Evolutionary conservation across 2,888 invertebrate species (phyloP).

Genomic region (Ormyrus pomaceus): DNA sequence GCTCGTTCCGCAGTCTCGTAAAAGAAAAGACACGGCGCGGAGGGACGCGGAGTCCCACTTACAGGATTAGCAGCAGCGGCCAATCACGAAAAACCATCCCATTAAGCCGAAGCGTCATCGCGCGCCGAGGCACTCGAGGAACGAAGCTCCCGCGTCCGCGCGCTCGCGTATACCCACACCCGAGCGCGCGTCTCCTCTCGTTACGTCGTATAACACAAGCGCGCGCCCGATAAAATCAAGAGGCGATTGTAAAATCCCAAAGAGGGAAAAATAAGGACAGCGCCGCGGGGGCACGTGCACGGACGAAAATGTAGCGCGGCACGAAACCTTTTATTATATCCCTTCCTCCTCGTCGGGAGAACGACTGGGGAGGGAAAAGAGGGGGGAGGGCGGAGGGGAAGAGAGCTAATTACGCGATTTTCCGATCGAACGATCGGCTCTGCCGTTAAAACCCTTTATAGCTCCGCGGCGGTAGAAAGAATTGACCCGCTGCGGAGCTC

Average conservation of each 20-base stretch:
- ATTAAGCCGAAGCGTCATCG: too few relatives aligned
- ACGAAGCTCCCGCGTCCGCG: too few relatives aligned
- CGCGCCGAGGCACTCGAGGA: too few relatives aligned
- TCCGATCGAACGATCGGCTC: conserved; percentile 36
- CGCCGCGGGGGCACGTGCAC: background rate
- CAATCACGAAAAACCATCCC: too few relatives aligned
- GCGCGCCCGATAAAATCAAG: conserved; percentile 17
- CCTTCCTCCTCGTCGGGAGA: conserved; percentile 10
- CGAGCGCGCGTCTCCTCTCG: too few relatives aligned
- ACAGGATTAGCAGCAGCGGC: too few relatives aligned
- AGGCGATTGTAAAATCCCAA: conserved; percentile 27
- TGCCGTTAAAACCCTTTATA: conserved; percentile 41
- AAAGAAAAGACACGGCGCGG: too few relatives aligned
- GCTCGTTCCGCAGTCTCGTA: too few relatives aligned
- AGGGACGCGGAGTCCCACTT: too few relatives aligned
- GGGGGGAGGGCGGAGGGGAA: conserved; percentile 1
- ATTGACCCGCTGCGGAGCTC: conserved; percentile 23
- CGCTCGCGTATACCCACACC: too few relatives aligned
- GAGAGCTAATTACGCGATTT: conserved; percentile 49
- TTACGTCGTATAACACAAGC: background rate
- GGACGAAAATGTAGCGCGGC: conserved; percentile 4
- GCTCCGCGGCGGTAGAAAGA: conserved; percentile 12
- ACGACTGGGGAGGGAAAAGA: background rate
- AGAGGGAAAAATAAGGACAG: background rate
- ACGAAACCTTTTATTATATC: background rate